These are phyloP conservation scores for Drosophila subquinaria DNA, from an alignment of 2,888 invertebrate species.

Conservation along the genomic window DNA sequence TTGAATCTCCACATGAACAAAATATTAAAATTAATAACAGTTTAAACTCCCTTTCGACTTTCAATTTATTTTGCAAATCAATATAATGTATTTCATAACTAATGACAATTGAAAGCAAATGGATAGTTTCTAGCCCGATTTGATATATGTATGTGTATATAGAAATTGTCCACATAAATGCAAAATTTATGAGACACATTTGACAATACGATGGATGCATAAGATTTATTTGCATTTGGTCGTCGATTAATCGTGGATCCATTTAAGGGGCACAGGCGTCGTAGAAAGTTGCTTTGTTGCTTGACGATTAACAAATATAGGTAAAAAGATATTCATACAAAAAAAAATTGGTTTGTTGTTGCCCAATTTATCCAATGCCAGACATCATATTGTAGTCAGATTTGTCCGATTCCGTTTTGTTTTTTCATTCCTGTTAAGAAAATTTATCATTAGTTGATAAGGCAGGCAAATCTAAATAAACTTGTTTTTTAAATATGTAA, in stretches of 20 bases:
- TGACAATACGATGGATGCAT: neutral
- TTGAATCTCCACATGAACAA: neutral
- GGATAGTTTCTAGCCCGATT: slow-evolving; percentile 2
- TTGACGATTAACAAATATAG: neutral
- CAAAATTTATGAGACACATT: neutral
- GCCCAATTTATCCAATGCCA: slow-evolving; percentile 1
- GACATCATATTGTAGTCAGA: neutral
- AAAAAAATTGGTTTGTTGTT: slow-evolving; percentile 3
- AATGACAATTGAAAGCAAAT: slow-evolving; percentile 29
- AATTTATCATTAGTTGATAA: neutral
- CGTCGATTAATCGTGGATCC: slow-evolving; percentile 8
- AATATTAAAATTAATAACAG: neutral
- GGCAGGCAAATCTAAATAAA: too few species aligned
- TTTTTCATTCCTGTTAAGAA: neutral
- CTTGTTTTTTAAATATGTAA: too few species aligned
- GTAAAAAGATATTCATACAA: slow-evolving; percentile 2
- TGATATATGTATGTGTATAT: neutral
- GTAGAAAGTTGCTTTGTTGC: neutral
- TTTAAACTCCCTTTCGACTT: slow-evolving; percentile 4
- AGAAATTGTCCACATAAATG: neutral
- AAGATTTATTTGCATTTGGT: slow-evolving; percentile 12
- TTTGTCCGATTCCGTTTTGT: neutral
- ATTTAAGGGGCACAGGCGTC: neutral
- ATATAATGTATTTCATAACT: slow-evolving; percentile 19
- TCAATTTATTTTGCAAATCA: slow-evolving; percentile 38